Conservation (phyloP, 1,140 invertebrate genomes). For the Formica selysi region DNA sequence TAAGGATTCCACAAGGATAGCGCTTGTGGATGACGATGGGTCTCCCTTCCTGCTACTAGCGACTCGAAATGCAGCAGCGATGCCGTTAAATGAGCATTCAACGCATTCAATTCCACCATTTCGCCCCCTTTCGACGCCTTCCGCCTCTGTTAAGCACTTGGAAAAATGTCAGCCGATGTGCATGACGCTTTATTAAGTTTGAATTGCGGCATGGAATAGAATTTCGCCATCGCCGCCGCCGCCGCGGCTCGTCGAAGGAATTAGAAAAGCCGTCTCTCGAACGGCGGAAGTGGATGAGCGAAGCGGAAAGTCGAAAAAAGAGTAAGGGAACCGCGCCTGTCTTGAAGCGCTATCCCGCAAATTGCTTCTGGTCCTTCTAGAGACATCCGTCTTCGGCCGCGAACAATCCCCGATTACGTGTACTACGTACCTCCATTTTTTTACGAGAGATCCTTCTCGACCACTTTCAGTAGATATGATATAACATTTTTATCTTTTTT, state of each 20-base stretch:
- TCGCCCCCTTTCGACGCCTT: conserved; percentile 24
- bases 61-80: conserved; percentile 65
- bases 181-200: conserved; percentile 85
- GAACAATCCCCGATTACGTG: conserved; percentile 64
- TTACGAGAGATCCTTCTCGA: not conserved
- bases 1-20: conserved; percentile 81
- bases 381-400: conserved; percentile 46
- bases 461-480: conserved; percentile 22
- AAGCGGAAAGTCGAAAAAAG: conserved; percentile 56
- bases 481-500: conserved; percentile 26
- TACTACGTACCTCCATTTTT: conserved; percentile 28
- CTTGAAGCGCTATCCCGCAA: conserved; percentile 59
- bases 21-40: conserved; percentile 56
- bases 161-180: conserved; percentile 77
- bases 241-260: conserved; percentile 58
- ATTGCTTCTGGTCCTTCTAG: conserved; percentile 67
- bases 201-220: conserved; percentile 82
- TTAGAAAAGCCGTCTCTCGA: conserved; percentile 68
- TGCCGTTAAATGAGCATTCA: conserved; percentile 84
- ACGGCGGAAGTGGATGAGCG: conserved; percentile 37
- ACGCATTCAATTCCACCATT: conserved; percentile 81
- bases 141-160: conserved; percentile 50
- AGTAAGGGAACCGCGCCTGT: conserved; percentile 41
- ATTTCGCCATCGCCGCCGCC: conserved; percentile 66
- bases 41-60: not conserved